Base-by-base conservation (phyloP, 1,140 invertebrate species). In the Conopomorpha cramerella region DNA sequence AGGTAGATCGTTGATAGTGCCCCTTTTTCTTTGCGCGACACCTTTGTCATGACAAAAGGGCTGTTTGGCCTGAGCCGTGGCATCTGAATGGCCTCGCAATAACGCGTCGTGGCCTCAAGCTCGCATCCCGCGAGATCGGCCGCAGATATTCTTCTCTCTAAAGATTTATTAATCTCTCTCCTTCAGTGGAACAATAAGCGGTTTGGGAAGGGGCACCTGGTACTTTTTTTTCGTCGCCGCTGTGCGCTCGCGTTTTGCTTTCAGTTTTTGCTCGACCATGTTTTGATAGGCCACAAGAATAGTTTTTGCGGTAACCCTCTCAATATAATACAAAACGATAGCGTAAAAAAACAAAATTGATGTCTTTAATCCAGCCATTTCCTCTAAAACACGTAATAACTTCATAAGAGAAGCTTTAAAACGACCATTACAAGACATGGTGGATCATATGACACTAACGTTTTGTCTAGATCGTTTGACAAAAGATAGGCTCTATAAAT, bases 131-230 rank as follows among this genome's bases (percentile, higher is more conserved):
- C 67, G 53, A 73, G 68, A 74, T 74, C 67, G 63, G 52, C 49
- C 52, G 50, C 56, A 66, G 70, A 74, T 74, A 74, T 65, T 62
- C 58, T 50, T 49, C 53, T 54, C 54, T 61, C 55, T 55, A 63
- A 62, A 72, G 70, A 76, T 76, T 76, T 76, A 76, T 76, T 76
- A 76, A 76, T 76, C 70, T 70, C 50, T 56, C 60, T 51, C 49
- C 51, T 48, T 49, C 45, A 35, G 36, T 66, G 67, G 70, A 76
- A 76, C 70, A 76, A 76, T 74, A 57, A 61, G 42, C 41, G 53
- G 53, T 55, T 63, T 61, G 44, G 49, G 59, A 55, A 63, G 63
- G 10, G 28, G 54, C 67, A 72, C 67, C 71, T 71, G 67, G 71
- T 49, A 35, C 35, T 71, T 76, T 76, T 74, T 76, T 71, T 49